Base-by-base conservation (phyloP, 1,140 invertebrate genomes). In the Drosophila truncata region DNA sequence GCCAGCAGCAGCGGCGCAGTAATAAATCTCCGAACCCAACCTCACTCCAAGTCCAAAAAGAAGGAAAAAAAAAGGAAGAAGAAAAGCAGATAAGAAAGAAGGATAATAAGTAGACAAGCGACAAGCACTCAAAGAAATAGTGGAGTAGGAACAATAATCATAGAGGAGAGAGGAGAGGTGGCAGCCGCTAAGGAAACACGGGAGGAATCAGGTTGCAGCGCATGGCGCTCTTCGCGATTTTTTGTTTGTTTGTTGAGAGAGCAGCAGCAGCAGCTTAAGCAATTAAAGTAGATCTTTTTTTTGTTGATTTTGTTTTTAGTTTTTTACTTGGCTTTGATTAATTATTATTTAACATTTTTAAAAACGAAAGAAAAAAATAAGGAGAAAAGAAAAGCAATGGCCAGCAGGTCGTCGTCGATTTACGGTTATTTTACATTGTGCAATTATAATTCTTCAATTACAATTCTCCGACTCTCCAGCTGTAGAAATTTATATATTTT, bases 81-180 rank as follows among this genome's bases (percentile, higher is more conserved):
- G 49, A 0, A 33, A 10, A n/a, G 16, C 16, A n/a, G 47, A n/a
- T 3, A 0, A 10, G 46, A n/a, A 47, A 10, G 10, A 20, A 20
- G 10, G 14, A 47, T 25, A 5, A 47, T 10, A 25, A 27, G 23
- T 33, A 50, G 49, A 31, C 47, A 50, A 54, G 50, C 50, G 14
- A 52, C 14, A 20, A 23, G 31, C 78, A 92, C 86, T 91, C 85
- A 91, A 84, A 92, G 83, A 87, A 78, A 55, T 39, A 73, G 63
- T 55, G 39, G 31, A 59, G 47, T 31, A 62, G 29, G n/a, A 39
- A 59, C 25, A 29, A 11, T 23, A 27, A 44, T 18, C 27, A 18
- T 16, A 46, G 13, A 8, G 35, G 35, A 65, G 13, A 16, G 29
- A 18, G 31, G 23, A 57, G 20, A 39, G 47, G 47, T 37, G 49